Percentiles rank a stretch among this genome's conserved stretches.
These are phyloP conservation scores for Ips nitidus DNA, from an alignment of 1,140 invertebrate genomes.

Conservation along the genomic window DNA sequence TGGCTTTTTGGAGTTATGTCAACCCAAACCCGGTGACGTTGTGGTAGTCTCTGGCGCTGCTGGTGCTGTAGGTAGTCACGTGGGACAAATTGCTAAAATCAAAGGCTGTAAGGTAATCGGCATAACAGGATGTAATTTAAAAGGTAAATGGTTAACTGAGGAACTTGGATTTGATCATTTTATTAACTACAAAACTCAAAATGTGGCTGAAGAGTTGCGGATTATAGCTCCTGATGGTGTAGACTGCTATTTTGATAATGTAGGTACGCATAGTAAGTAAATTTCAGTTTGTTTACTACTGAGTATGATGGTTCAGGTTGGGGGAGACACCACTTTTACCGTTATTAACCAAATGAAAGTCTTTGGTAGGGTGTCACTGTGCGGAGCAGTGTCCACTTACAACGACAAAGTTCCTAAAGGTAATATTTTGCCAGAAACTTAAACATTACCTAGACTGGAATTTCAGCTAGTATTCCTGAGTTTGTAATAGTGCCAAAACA, in stretches of 20 bases:
- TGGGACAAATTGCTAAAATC: slow-evolving; percentile 74
- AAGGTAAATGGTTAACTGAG: slow-evolving; percentile 65
- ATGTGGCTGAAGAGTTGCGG: slow-evolving; percentile 58
- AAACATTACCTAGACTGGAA: slow-evolving; percentile 2
- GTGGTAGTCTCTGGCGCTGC: slow-evolving; percentile 69
- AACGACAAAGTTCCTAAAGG: slow-evolving; percentile 46
- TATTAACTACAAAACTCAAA: slow-evolving; percentile 70
- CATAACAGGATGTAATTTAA: slow-evolving; percentile 68
- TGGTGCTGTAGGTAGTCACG: slow-evolving; percentile 70
- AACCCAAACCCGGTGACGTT: slow-evolving; percentile 67
- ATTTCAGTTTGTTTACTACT: background rate
- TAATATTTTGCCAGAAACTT: slow-evolving; percentile 1
- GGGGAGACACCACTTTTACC: slow-evolving; percentile 63
- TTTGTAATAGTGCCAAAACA: slow-evolving; percentile 49
- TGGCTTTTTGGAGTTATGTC: slow-evolving; percentile 66
- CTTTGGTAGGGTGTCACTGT: slow-evolving; percentile 65
- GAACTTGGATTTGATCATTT: slow-evolving; percentile 67
- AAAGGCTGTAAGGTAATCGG: slow-evolving; percentile 67
- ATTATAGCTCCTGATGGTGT: slow-evolving; percentile 66
- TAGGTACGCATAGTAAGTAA: slow-evolving; percentile 49
- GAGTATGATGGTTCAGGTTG: slow-evolving; percentile 48
- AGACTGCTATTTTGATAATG: slow-evolving; percentile 76
- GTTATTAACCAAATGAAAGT: slow-evolving; percentile 65
- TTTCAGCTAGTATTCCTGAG: slow-evolving; percentile 48
- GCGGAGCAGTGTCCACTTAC: slow-evolving; percentile 65